Evolutionary conservation across 2,113 vertebrate species (phyloP).

Genomic region (Panurus biarmicus): DNA sequence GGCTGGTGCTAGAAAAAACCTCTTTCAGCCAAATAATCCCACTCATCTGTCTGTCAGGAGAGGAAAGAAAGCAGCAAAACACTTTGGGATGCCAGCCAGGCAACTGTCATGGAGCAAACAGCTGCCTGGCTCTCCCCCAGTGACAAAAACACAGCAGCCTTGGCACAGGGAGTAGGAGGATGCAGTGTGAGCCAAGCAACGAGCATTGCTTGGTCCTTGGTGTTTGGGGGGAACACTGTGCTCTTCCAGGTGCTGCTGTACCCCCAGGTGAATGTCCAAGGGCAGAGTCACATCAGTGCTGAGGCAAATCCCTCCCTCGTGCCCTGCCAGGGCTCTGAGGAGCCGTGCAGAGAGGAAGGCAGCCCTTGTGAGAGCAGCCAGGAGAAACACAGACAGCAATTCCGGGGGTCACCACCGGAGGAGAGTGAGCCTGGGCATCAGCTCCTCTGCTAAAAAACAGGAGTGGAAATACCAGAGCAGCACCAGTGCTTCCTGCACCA

Average conservation of each 20-base stretch:
- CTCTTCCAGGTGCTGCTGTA: background rate
- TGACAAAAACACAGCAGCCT: background rate
- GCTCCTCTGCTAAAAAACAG: background rate
- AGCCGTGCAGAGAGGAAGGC: background rate
- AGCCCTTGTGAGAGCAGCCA: background rate
- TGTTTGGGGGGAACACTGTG: background rate
- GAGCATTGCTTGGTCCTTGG: background rate
- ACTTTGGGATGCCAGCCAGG: background rate
- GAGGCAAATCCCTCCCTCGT: background rate
- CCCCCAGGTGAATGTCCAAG: background rate
- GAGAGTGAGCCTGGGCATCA: background rate
- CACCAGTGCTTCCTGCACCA: background rate
- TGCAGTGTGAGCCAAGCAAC: accelerated
- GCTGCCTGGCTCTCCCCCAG: background rate
- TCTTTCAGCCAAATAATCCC: background rate
- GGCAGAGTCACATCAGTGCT: background rate
- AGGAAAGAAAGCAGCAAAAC: background rate
- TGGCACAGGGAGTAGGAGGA: background rate
- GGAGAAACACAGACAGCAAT: background rate
- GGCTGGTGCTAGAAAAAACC: background rate
- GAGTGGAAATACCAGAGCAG: background rate
- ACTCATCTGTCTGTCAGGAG: background rate
- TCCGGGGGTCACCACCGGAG: accelerated
- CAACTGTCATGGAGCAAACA: background rate
- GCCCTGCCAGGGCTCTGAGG: background rate